Percentiles rank a stretch among this genome's conserved stretches.
These are phyloP conservation scores for Pedetes capensis DNA, from an alignment of 2,113 vertebrate genomes.

Conservation along the genomic window DNA sequence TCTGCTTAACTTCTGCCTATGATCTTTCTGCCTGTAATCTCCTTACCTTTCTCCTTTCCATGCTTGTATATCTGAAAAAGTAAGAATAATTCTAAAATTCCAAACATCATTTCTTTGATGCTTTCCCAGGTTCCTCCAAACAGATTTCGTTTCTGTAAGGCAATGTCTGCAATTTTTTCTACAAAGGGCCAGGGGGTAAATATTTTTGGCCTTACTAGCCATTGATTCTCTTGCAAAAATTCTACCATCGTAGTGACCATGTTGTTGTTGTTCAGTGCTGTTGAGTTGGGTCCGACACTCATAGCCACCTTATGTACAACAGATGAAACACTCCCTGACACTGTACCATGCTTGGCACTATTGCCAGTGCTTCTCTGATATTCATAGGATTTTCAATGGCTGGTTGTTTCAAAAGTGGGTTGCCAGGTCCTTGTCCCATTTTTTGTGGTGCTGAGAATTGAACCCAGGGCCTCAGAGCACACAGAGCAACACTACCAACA, in stretches of 20 bases:
- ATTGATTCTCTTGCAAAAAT: background rate
- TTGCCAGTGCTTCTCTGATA: too few species aligned
- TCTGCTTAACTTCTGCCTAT: background rate
- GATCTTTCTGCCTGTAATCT: background rate
- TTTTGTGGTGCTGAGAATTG: too few species aligned
- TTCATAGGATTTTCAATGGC: too few species aligned
- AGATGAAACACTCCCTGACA: too few species aligned
- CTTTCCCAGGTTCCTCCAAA: background rate
- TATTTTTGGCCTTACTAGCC: background rate
- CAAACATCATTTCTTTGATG: background rate
- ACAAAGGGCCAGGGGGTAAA: background rate
- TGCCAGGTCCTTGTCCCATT: too few species aligned
- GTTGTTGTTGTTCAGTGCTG: too few species aligned
- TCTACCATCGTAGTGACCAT: background rate
- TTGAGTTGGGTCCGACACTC: too few species aligned
- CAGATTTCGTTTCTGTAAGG: background rate
- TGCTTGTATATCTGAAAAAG: background rate
- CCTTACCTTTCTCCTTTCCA: background rate
- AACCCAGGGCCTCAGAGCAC: too few species aligned
- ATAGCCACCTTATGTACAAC: too few species aligned
- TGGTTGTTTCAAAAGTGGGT: too few species aligned
- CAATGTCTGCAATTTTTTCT: background rate
- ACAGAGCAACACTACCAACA: too few species aligned
- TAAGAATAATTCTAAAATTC: slow-evolving; percentile 14
- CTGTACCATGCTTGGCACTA: too few species aligned